Conservation (phyloP, 2,797 vertebrate genomes). For the Acipenser ruthenus region DNA sequence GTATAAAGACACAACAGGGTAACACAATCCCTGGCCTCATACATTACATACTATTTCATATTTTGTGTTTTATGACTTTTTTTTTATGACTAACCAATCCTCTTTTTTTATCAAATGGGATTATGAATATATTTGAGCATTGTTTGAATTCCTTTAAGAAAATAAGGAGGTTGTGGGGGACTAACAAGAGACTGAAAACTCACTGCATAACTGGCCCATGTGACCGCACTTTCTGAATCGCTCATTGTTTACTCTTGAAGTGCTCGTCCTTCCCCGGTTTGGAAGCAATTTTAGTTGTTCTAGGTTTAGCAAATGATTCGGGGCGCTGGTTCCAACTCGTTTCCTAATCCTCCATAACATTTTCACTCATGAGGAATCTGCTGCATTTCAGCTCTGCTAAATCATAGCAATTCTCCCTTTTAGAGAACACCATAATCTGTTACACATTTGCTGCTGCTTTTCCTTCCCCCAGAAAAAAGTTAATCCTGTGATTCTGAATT, state of each 20-base stretch:
- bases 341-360: slow-evolving; percentile 7
- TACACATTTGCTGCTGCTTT: background rate
- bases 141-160: too few species aligned
- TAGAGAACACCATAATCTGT: too few species aligned
- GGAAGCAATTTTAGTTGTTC: slow-evolving; percentile 2
- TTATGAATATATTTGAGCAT: too few species aligned
- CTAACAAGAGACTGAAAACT: background rate
- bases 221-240: slow-evolving; percentile 42
- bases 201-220: slow-evolving; percentile 19
- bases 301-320: slow-evolving; percentile 6
- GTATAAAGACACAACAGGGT: too few species aligned
- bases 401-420: too few species aligned
- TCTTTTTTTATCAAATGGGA: too few species aligned
- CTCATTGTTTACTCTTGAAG: slow-evolving; percentile 36
- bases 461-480: background rate
- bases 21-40: too few species aligned
- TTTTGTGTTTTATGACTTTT: too few species aligned
- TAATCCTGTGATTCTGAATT: slow-evolving; percentile 17
- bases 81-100: too few species aligned
- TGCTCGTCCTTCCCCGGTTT: background rate
- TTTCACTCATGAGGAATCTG: slow-evolving; percentile 1
- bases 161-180: too few species aligned
- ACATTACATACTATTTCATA: too few species aligned
- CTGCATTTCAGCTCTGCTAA: too few species aligned
- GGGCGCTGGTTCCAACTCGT: background rate